phyloP scores from a whole-genome alignment of 2,888 invertebrate species.

The Brachylomia viminalis region DNA sequence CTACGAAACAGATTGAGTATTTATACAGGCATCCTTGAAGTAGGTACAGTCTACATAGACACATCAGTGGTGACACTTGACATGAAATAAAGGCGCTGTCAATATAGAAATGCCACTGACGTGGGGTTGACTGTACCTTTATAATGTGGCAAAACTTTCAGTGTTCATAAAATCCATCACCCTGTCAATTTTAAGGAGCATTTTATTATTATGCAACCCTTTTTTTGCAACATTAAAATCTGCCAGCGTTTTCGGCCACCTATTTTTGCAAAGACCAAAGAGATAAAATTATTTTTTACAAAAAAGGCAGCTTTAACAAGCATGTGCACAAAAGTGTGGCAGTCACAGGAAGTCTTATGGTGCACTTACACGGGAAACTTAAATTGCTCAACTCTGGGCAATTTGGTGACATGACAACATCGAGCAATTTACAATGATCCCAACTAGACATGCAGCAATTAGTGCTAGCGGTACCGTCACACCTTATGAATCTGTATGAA shows the following conservation, averaged over 20 bases:
- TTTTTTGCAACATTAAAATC: slow-evolving; percentile 24
- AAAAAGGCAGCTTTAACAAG: slow-evolving; percentile 47
- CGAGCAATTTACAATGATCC: no score
- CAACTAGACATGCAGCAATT: not conserved
- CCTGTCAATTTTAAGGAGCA: slow-evolving; percentile 34
- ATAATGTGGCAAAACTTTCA: slow-evolving; percentile 6
- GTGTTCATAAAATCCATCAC: slow-evolving; percentile 33
- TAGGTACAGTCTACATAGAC: no score
- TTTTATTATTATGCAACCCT: slow-evolving; percentile 21
- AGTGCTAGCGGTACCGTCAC: not conserved
- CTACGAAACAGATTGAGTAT: slow-evolving; percentile 7
- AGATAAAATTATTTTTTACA: slow-evolving; percentile 44
- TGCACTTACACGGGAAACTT: slow-evolving; percentile 30
- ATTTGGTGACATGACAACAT: not conserved
- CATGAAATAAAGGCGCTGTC: not conserved
- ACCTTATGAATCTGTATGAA: not conserved
- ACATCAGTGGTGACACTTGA: no score
- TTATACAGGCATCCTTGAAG: slow-evolving; percentile 18
- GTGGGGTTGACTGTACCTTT: not conserved
- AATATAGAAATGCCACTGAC: not conserved
- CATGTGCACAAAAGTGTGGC: slow-evolving; percentile 36
- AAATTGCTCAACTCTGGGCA: not conserved
- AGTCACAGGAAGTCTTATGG: slow-evolving; percentile 11
- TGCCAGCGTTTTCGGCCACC: not conserved
- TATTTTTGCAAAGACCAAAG: slow-evolving; percentile 24